Percentiles rank a stretch among this genome's conserved stretches.
Evolutionary conservation across 2,113 vertebrate genomes (phyloP).

Genomic region (Propithecus coquereli): DNA sequence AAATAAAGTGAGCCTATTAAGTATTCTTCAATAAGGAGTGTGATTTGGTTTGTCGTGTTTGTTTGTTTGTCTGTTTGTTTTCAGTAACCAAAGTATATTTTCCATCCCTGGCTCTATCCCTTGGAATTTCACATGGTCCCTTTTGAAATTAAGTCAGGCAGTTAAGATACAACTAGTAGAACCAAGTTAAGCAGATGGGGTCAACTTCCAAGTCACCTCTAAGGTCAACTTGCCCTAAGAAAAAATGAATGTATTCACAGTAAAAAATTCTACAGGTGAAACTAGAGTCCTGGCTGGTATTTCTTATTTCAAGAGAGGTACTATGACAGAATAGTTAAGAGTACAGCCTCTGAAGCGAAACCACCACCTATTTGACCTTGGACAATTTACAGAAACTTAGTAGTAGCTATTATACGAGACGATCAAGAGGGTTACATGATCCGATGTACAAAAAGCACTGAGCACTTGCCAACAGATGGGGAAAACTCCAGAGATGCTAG

Average conservation of each 20-base stretch:
- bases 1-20: background rate
- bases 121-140: background rate
- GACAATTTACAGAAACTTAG: background rate
- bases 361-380: background rate
- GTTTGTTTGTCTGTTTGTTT: background rate
- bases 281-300: background rate
- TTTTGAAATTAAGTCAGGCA: background rate
- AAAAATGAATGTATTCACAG: background rate
- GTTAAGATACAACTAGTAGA: background rate
- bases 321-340: background rate
- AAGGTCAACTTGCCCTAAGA: background rate
- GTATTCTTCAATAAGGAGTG: background rate
- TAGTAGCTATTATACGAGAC: too few species aligned
- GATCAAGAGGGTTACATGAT: background rate
- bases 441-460: background rate
- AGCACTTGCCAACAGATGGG: background rate
- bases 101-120: background rate
- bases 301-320: background rate
- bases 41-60: background rate
- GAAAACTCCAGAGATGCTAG: background rate
- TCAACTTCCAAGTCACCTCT: background rate
- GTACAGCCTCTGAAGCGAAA: background rate
- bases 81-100: background rate
- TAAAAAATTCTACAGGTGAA: background rate
- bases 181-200: background rate